Percentiles rank a stretch among this genome's conserved stretches.
Conservation (phyloP, 2,113 vertebrate genomes). For the Otolemur garnettii region DNA sequence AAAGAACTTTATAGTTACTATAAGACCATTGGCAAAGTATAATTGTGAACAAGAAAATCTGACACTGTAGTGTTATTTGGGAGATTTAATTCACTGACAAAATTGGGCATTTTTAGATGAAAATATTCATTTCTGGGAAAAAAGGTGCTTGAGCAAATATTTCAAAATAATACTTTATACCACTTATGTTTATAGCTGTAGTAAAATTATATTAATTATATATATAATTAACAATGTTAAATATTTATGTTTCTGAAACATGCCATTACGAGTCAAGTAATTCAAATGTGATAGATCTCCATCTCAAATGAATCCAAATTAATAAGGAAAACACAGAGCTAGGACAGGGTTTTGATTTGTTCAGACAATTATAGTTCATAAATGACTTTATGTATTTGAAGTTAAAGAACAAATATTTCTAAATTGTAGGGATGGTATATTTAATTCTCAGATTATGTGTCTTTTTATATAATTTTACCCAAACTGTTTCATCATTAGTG, state of each 20-base stretch:
- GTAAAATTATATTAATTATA: not conserved
- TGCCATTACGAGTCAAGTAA: not conserved
- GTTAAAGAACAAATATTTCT: not conserved
- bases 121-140: constrained; percentile 48
- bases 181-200: not conserved
- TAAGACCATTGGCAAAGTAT: not conserved
- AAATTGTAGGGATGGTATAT: not conserved
- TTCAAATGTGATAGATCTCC: not conserved
- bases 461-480: not conserved
- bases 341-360: not conserved
- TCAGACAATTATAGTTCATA: constrained; percentile 20
- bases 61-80: not conserved
- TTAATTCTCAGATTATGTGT: not conserved
- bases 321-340: not conserved
- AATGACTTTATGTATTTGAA: not conserved
- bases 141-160: not conserved
- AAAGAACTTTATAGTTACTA: not conserved
- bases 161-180: constrained; percentile 52
- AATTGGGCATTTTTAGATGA: not conserved
- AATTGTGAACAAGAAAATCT: constrained; percentile 6
- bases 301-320: not conserved
- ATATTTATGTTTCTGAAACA: not conserved
- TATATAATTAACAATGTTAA: not conserved
- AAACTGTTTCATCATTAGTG: not conserved
- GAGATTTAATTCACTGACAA: not conserved